Evolutionary conservation across 2,888 invertebrate genomes (phyloP).

Genomic region (Terebella lapidaria): DNA sequence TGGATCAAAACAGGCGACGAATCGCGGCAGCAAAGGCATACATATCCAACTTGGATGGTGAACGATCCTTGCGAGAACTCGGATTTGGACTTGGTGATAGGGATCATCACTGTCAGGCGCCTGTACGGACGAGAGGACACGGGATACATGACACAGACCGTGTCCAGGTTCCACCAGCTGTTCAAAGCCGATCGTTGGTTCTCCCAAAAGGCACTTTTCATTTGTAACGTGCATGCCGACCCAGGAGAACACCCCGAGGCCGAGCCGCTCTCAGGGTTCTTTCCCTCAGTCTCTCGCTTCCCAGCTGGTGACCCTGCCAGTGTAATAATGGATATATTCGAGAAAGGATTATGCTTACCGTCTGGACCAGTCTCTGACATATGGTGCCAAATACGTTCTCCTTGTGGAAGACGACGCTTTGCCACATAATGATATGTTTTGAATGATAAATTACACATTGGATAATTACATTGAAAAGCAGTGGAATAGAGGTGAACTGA

Average conservation of each 20-base stretch:
- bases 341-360: conserved; percentile 49
- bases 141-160: conserved; percentile 13
- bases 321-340: conserved; percentile 24
- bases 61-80: no score
- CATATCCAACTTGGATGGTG: no score
- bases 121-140: background rate
- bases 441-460: conserved; percentile 32
- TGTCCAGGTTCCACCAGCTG: background rate
- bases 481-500: background rate
- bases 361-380: conserved; percentile 31
- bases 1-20: no score
- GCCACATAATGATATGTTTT: conserved; percentile 34
- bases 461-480: background rate
- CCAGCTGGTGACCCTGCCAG: conserved; percentile 1
- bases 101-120: conserved; percentile 6
- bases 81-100: conserved; percentile 2
- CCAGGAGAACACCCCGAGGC: conserved; percentile 21
- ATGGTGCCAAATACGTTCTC: conserved; percentile 30
- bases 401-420: conserved; percentile 46
- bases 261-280: conserved; percentile 1
- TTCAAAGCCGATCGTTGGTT: conserved; percentile 2
- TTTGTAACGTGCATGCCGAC: conserved; percentile 21
- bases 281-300: conserved; percentile 4
- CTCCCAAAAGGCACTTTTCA: conserved; percentile 11
- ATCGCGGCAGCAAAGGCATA: no score